phyloP scores from a whole-genome alignment of 2,888 invertebrate genomes.

The Nomada ruficornis region DNA sequence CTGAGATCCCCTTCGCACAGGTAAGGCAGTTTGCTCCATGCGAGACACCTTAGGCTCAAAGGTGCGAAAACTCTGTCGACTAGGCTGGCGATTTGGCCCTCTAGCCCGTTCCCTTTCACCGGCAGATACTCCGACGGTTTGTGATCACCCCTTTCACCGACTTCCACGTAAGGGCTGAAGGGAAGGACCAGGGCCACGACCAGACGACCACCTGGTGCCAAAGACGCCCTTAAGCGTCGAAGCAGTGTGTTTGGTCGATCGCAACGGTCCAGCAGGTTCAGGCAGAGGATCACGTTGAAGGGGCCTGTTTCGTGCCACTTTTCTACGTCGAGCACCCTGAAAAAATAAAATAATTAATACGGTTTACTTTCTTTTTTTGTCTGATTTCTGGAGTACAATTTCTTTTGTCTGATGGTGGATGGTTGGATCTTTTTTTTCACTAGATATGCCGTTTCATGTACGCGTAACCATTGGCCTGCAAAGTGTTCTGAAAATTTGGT shows the following conservation, averaged over 20 bases:
- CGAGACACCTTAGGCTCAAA: conserved; percentile 90
- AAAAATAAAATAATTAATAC: conserved; percentile 11
- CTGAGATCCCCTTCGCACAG: conserved; percentile 98
- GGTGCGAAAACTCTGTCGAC: conserved; percentile 87
- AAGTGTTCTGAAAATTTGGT: too few relatives aligned
- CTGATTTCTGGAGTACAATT: neutral
- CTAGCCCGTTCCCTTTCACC: conserved; percentile 89
- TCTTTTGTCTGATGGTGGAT: neutral
- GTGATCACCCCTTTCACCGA: conserved; percentile 90
- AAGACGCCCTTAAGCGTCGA: conserved; percentile 89
- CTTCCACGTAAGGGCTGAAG: conserved; percentile 97
- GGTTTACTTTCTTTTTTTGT: neutral
- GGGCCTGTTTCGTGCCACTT: conserved; percentile 86
- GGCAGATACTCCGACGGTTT: conserved; percentile 89
- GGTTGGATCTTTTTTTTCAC: neutral
- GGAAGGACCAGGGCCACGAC: conserved; percentile 97
- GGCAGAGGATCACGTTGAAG: conserved; percentile 93
- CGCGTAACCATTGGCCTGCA: too few relatives aligned
- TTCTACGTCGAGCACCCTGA: conserved; percentile 89
- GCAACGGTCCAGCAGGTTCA: conserved; percentile 98
- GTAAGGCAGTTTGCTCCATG: conserved; percentile 97
- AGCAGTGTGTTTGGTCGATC: conserved; percentile 93
- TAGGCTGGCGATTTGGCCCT: conserved; percentile 92
- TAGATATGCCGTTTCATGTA: too few relatives aligned
- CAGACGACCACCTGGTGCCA: conserved; percentile 91